A percentile compares a stretch with the other conserved stretches of the same genome.
These are phyloP conservation scores for Carlito syrichta DNA, from an alignment of 2,113 vertebrate genomes.

Conservation along the genomic window DNA sequence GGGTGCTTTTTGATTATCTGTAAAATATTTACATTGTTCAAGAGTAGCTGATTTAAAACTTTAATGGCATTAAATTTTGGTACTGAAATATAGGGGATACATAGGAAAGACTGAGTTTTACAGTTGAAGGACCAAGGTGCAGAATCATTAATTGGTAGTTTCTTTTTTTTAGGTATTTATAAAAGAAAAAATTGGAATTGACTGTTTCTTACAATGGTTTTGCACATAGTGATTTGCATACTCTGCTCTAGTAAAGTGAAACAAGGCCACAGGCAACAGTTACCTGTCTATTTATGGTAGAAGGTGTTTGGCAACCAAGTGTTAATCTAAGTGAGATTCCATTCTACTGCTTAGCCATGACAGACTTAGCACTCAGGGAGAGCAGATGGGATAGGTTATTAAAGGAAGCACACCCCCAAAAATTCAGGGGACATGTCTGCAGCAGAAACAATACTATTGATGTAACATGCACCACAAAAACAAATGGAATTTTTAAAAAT, in stretches of 20 bases:
- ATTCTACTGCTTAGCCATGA: rapidly evolving
- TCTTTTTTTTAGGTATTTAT: too few relatives aligned
- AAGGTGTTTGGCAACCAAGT: neutral
- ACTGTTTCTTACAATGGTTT: neutral
- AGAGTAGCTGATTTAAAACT: neutral
- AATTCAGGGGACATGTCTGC: neutral
- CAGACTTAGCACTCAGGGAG: neutral
- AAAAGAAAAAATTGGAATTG: too few relatives aligned
- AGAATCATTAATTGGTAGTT: neutral
- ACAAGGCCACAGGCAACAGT: neutral
- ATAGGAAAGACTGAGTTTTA: neutral
- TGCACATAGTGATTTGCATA: neutral
- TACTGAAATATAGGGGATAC: neutral
- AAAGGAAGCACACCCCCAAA: neutral
- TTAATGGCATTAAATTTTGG: neutral
- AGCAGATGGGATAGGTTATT: neutral
- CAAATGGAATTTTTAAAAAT: neutral
- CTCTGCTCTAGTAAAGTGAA: neutral
- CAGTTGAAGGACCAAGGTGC: neutral
- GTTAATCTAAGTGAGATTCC: neutral
- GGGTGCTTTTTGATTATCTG: neutral
- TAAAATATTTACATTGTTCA: slow-evolving; percentile 1
- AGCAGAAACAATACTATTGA: neutral
- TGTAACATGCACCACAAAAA: neutral
- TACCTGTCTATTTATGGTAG: neutral